Evolutionary conservation across 1,140 invertebrate species (phyloP).

Genomic region (Drosophila insularis): DNA sequence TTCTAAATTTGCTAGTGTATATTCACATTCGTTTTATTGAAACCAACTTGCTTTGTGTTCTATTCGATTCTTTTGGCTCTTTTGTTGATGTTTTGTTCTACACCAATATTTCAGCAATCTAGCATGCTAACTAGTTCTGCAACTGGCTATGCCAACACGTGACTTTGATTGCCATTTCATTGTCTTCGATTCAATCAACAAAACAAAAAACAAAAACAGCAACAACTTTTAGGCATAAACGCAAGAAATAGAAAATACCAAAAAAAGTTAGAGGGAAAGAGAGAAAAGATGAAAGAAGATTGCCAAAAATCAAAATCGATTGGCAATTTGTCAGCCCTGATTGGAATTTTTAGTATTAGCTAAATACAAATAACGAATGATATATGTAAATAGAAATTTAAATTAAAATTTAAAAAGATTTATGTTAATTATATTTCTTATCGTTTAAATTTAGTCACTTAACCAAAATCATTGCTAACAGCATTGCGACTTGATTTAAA

Average conservation of each 20-base stretch:
- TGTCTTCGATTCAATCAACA: slow-evolving; percentile 69
- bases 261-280: neutral
- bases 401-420: neutral
- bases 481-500: slow-evolving; percentile 55
- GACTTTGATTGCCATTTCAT: slow-evolving; percentile 78
- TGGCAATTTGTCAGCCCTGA: slow-evolving; percentile 57
- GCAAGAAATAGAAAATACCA: neutral
- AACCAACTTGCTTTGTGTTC: neutral
- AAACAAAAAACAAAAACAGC: slow-evolving; percentile 29
- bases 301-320: slow-evolving; percentile 50
- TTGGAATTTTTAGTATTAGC: slow-evolving; percentile 32
- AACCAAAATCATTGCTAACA: slow-evolving; percentile 24
- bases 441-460: neutral
- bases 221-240: slow-evolving; percentile 28
- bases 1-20: neutral
- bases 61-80: slow-evolving; percentile 9
- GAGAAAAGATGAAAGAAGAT: slow-evolving; percentile 22
- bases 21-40: neutral
- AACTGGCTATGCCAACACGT: slow-evolving; percentile 66
- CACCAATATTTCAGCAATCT: slow-evolving; percentile 16
- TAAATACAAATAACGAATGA: slow-evolving; percentile 6
- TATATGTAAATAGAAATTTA: slow-evolving; percentile 24
- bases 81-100: slow-evolving; percentile 2
- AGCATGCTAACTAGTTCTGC: slow-evolving; percentile 61
- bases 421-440: neutral